Conservation (phyloP, 2,888 invertebrate genomes). For the Allacma fusca region DNA sequence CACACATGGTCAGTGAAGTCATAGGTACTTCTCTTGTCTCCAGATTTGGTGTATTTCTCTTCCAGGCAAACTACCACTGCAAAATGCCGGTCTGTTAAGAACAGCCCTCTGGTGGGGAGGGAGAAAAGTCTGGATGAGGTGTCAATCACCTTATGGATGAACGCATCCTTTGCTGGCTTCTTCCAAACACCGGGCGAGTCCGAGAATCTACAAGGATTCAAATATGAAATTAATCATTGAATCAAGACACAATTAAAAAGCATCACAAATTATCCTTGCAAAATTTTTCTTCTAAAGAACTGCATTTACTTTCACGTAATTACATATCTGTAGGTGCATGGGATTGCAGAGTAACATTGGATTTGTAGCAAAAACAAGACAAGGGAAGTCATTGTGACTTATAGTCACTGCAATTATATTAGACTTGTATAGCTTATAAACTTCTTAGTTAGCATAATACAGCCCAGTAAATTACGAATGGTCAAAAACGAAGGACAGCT, state of each 20-base stretch:
- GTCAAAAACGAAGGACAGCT: background rate
- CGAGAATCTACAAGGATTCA: slow-evolving; percentile 27
- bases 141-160: background rate
- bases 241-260: background rate
- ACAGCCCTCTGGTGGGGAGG: slow-evolving; percentile 16
- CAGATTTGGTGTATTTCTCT: slow-evolving; percentile 3
- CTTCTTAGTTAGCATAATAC: too few relatives aligned
- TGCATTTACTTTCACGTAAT: too few relatives aligned
- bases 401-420: too few relatives aligned
- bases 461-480: background rate
- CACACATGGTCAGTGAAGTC: slow-evolving; percentile 31
- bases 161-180: slow-evolving; percentile 19
- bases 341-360: too few relatives aligned
- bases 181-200: slow-evolving; percentile 27
- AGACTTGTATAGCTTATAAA: too few relatives aligned
- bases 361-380: too few relatives aligned
- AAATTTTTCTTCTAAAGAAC: too few relatives aligned
- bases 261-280: too few relatives aligned
- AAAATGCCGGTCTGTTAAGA: background rate
- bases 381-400: too few relatives aligned
- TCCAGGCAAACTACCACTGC: slow-evolving; percentile 15
- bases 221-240: too few relatives aligned
- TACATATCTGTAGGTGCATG: too few relatives aligned
- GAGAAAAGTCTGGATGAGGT: slow-evolving; percentile 16
- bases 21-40: slow-evolving; percentile 13